Conservation (phyloP, 2,113 vertebrate genomes). For the Ploceus nigricollis region DNA sequence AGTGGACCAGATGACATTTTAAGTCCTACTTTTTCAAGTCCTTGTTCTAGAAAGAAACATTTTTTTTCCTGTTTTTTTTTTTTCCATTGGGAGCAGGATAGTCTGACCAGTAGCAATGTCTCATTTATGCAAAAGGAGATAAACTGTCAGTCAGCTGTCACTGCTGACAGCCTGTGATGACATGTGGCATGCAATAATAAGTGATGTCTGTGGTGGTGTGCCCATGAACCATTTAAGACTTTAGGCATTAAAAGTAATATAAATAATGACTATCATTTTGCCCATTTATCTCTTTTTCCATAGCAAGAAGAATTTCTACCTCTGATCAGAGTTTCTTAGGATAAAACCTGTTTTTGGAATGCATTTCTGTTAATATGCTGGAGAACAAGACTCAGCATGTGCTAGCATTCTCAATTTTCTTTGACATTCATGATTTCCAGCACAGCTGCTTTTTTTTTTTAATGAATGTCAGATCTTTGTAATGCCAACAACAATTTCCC, state of each 20-base stretch:
- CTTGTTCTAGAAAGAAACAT: background rate
- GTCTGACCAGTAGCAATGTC: background rate
- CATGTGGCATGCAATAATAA: background rate
- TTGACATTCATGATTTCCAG: slow-evolving; percentile 30
- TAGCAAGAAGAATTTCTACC: background rate
- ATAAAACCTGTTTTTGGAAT: background rate
- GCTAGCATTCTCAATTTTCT: slow-evolving; percentile 16
- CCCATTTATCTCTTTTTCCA: background rate
- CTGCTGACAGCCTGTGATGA: background rate
- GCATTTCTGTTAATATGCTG: background rate
- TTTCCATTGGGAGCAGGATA: background rate
- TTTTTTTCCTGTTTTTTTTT: background rate
- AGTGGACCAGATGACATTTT: background rate
- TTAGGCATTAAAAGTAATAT: background rate
- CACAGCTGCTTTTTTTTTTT: background rate
- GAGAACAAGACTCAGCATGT: background rate
- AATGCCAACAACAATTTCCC: background rate
- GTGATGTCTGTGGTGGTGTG: background rate
- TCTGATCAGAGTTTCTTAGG: background rate
- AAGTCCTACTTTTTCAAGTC: background rate
- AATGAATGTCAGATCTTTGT: background rate
- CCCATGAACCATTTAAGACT: background rate
- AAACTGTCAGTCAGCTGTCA: background rate
- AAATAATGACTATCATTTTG: background rate
- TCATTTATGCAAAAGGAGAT: background rate